These are phyloP conservation scores for Fregetta grallaria DNA, from an alignment of 2,113 vertebrate genomes.

Conservation along the genomic window DNA sequence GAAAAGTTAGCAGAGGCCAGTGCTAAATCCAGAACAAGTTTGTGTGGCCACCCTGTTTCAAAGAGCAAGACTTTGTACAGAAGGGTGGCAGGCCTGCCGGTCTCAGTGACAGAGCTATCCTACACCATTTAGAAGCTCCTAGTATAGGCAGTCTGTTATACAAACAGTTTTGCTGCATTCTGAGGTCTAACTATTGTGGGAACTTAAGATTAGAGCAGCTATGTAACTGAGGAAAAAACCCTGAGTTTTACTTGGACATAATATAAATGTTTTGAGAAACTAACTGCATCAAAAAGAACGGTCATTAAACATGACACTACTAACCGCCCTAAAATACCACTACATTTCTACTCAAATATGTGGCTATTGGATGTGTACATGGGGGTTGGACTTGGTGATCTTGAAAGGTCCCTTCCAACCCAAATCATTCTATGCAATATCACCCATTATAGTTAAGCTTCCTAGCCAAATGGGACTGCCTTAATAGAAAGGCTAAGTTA, in stretches of 20 bases:
- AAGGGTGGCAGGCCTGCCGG: neutral
- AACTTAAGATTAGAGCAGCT: neutral
- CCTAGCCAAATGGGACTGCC: neutral
- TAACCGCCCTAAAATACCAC: neutral
- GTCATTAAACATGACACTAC: neutral
- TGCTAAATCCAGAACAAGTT: neutral
- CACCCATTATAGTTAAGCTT: neutral
- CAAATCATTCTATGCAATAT: neutral
- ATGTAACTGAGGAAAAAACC: neutral
- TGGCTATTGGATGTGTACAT: fast-evolving
- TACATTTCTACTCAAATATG: neutral
- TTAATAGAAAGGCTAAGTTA: neutral
- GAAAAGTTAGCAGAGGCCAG: neutral
- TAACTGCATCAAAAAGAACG: neutral
- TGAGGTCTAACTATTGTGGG: neutral
- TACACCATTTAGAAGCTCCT: neutral
- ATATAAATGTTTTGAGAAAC: neutral
- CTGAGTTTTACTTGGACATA: neutral
- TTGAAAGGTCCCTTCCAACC: neutral
- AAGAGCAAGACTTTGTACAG: neutral
- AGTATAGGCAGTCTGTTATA: neutral
- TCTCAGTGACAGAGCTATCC: neutral
- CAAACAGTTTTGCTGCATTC: neutral
- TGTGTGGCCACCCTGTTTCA: neutral
- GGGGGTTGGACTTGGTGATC: neutral